These are phyloP conservation scores for Bursaphelenchus mucronatus DNA, from an alignment of 1,140 invertebrate genomes.

Conservation along the genomic window DNA sequence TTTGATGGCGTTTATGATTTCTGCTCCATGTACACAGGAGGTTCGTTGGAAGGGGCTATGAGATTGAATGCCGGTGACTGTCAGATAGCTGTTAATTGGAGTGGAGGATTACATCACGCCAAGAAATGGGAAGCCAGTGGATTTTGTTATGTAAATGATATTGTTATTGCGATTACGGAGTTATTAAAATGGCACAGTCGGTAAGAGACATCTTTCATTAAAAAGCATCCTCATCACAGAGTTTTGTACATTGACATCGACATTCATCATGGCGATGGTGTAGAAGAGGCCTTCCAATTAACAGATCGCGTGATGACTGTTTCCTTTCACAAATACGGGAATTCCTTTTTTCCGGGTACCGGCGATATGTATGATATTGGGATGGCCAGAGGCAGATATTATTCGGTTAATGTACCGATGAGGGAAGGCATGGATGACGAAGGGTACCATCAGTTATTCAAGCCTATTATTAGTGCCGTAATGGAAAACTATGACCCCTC, in stretches of 20 bases:
- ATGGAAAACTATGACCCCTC: slow-evolving; percentile 95
- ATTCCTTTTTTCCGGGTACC: slow-evolving; percentile 94
- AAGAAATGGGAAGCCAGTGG: slow-evolving; percentile 98
- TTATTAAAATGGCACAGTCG: slow-evolving; percentile 71
- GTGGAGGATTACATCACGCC: slow-evolving; percentile 95
- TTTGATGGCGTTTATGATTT: slow-evolving; percentile 98
- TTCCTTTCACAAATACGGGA: slow-evolving; percentile 97
- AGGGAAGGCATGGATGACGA: slow-evolving; percentile 93
- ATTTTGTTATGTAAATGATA: slow-evolving; percentile 97
- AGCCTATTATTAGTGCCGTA: slow-evolving; percentile 80
- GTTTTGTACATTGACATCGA: slow-evolving; percentile 73
- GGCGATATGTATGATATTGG: slow-evolving; percentile 94
- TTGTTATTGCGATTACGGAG: slow-evolving; percentile 90
- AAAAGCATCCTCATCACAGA: too few species aligned
- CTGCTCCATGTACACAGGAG: slow-evolving; percentile 93
- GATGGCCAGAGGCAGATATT: slow-evolving; percentile 79
- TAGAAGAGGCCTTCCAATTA: slow-evolving; percentile 97
- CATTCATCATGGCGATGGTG: slow-evolving; percentile 98
- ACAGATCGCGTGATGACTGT: slow-evolving; percentile 99
- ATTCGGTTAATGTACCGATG: slow-evolving; percentile 91
- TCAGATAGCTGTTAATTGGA: slow-evolving; percentile 99
- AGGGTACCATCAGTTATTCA: slow-evolving; percentile 84
- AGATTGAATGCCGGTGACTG: slow-evolving; percentile 79
- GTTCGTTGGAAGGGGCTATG: slow-evolving; percentile 79
- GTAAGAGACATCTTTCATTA: too few species aligned